Percentiles rank a stretch among this genome's conserved stretches.
These are phyloP conservation scores for Pristionchus japonicus DNA, from an alignment of 2,888 invertebrate species.

Conservation along the genomic window DNA sequence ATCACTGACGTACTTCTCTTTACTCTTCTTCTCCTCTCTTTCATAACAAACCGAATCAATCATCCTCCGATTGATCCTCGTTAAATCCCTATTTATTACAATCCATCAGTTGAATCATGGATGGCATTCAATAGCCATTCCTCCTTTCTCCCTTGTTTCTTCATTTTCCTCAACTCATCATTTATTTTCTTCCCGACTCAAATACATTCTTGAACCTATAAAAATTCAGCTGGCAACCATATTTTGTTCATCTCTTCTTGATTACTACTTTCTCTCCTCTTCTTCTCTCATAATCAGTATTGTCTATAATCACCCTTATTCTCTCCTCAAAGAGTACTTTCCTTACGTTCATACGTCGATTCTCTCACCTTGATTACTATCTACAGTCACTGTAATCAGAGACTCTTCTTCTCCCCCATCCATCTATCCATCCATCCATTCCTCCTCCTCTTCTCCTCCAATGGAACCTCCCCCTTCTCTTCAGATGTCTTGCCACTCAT, in stretches of 20 bases:
- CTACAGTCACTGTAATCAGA: neutral
- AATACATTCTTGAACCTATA: neutral
- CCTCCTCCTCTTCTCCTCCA: neutral
- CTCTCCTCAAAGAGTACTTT: neutral
- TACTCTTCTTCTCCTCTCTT: neutral
- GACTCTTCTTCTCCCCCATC: neutral
- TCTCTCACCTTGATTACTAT: neutral
- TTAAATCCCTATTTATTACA: neutral
- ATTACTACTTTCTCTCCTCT: neutral
- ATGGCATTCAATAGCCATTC: neutral
- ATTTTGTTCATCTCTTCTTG: neutral
- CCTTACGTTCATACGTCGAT: neutral
- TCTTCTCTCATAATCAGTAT: neutral
- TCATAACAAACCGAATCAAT: neutral
- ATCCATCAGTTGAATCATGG: neutral
- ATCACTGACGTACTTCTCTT: neutral
- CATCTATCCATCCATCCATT: neutral
- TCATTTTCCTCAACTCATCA: neutral
- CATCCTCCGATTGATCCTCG: neutral
- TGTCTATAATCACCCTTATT: neutral
- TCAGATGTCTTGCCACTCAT: neutral
- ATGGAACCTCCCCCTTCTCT: neutral
- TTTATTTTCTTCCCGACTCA: neutral
- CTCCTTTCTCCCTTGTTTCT: neutral
- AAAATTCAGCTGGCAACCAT: neutral